Evolutionary conservation across 2,113 vertebrate species (phyloP), one percentile per base, ranked within the genome.

Genomic region (Noturus placidus): DNA sequence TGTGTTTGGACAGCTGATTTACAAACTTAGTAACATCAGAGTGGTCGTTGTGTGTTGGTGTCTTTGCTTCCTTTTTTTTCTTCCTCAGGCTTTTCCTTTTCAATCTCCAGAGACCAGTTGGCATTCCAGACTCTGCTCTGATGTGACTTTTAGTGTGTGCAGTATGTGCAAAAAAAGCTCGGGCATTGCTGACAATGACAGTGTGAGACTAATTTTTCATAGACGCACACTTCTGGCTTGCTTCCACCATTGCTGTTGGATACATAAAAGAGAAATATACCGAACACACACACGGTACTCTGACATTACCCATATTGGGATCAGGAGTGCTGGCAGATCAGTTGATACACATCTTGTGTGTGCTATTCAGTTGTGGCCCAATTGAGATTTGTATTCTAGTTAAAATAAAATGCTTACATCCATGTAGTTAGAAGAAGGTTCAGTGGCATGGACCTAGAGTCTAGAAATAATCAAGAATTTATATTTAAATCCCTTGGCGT

Each of bases 111-210:
- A 74, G 61, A 83, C 11, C 35, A 70, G 35, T 83, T 88, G 79
- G 10, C 86, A 46, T 88, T 83, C 52, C 63, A 86, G 74, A 52
- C 20, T 57, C 52, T 86, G 19, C 77, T 72, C 42, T 52, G 82
- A 83, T 10, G 5, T 69, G 61, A 83, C 65, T 54, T 84, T 84
- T 67, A 69, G 61, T 52, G 63, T 84, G 79, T 61, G 30, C 78
- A 57, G 8, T 61, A 22, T 82, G 35, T 61, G 17, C 22, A 81
- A n/a, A 52, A 52, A 65, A 57, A 52, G 59, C 72, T 79, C 17
- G 65, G 38, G 13, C 76, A 77, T 67, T 69, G 69, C 86, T 85
- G 67, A 77, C 76, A 86, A 19, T 76, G 76, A 72, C 30, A 35
- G 17, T 22, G n/a, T 42, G 38, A 54, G 67, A 22, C 63, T 38